Evolutionary conservation across 1,140 invertebrate species (phyloP), one percentile per base, ranked within the genome.

Genomic region (Lerema accius): DNA sequence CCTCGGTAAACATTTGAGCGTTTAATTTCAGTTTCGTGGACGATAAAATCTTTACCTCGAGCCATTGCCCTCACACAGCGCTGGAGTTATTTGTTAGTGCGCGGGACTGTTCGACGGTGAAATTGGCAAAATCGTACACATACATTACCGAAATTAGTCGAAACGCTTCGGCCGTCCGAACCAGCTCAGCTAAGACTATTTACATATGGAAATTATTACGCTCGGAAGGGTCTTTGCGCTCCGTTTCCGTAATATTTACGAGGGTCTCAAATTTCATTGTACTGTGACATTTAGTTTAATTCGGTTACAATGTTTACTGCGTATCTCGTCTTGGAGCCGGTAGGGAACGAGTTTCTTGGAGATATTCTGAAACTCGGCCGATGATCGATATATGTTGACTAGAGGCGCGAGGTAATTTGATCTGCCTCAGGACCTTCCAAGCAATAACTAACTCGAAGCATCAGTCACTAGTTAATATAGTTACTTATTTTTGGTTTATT

Each of bases 351-450:
- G 19, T 23, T 9, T 1, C 28, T 32, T 32, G 6, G 28, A 32
- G 3, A 32, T 7, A 32, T 32, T 32, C 9, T 1, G 1, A 32
- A 32, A 32, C 9, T 32, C 28, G 7, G 7, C 9, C 6, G 23
- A 2, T 23, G n/a, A 23, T 23, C 32, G 45, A 43, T 26, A 43
- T 6, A 16, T 58, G 43, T 58, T 58, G 45, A 58, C 32, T 45
- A 58, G 43, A 58, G 43, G 10, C 35, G 2, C 6, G 2, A 23
- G 23, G 2, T 23, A 23, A 23, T 23, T 2, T 23, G n/a, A n/a
- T n/a, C n/a, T n/a, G n/a, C n/a, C n/a, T n/a, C n/a, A n/a, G n/a
- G n/a, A n/a, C n/a, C n/a, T n/a, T n/a, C n/a, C n/a, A n/a, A n/a
- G n/a, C n/a, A n/a, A n/a, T n/a, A n/a, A n/a, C n/a, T n/a, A n/a